Evolutionary conservation across 2,113 vertebrate species (phyloP), one percentile per base, ranked within the genome.

Genomic region (Apodemus speciosus): DNA sequence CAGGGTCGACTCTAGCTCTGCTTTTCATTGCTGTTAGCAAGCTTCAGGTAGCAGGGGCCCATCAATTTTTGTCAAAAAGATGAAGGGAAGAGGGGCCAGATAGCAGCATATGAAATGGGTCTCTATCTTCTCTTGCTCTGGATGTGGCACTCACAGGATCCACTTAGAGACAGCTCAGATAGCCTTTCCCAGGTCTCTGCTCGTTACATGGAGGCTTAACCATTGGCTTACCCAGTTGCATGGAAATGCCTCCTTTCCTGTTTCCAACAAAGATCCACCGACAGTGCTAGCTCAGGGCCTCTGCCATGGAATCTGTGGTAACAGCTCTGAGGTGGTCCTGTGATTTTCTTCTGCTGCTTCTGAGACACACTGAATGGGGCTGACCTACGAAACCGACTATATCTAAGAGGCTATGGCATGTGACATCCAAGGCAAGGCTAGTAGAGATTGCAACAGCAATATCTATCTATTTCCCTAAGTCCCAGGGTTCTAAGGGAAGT

Each of bases 341-440:
- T 40, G 9, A 21, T 27, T 89, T 32, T 25, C 40, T 77, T 32
- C 38, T 56, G 10, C 43, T 27, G 8, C 30, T 72, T 7, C 56
- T 1, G 58, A 76, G 46, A 20, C 13, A 8, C 0, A 0, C 0
- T 64, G 32, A 56, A 3, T 18, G 40, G 7, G 8, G 2, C 6
- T 85, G 49, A 85, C 6, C 27, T 43, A 15, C 16, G 35, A 1
- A 56, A 68, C 35, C 6, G 72, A 60, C 25, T 46, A 18, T 27
- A 53, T 11, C 53, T 3, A 58, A 38, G 21, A 75, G 86, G 40
- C 35, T 18, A 58, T 16, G 18, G 4, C 27, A 5, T 53, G 23
- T 35, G 18, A 60, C 21, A 64, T 80, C n/a, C 72, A 40, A 87
- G 25, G 9, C 7, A 23, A 72, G 38, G 14, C 69, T 25, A n/a